Base-by-base conservation (phyloP, 2,113 vertebrate genomes). In the Tychaedon coryphoeus region DNA sequence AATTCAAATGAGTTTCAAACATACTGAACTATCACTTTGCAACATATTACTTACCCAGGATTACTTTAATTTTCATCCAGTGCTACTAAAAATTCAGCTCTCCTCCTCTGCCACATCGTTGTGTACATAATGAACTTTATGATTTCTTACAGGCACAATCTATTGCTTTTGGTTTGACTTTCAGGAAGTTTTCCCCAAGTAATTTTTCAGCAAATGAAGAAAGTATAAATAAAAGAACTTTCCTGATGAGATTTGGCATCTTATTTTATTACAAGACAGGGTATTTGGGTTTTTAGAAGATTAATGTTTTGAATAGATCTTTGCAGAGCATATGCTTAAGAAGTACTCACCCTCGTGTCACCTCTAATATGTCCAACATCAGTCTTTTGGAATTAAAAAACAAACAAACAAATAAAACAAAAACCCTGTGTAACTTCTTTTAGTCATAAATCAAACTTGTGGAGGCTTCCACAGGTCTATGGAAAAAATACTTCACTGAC, bases 1-100 rank as follows among this genome's bases (percentile, higher is more conserved):
- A 96, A 98, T 98, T 97, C 92, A 95, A 97, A 98, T 95, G 82
- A 96, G 92, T 96, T 97, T 96, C 75, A 97, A 95, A 94, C 58
- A 29, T 79, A 95, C 75, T 81, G 83, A 96, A 97, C 91, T 95
- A 96, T 92, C 60, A 20, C 88, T 93, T 56, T 91, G 78, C 75
- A 95, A 91, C 60, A 86, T 93, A 97, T 96, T 97, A 97, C 94
- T 96, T 96, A 96, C 62, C 54, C 86, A 88, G 80, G 88, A 95
- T 95, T 96, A 80, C 95, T 97, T 97, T 97, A 96, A 96, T 97
- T 97, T 97, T 96, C 86, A 97, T 93, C 81, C 72, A 71, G 45
- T 50, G 43, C 90, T 96, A 90, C 95, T 97, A 93, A 97, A 97
- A 97, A 96, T 97, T 97, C 96, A 92, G 60, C 26, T 95, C 92